These are phyloP conservation scores for Helleia helle DNA, from an alignment of 2,888 invertebrate species.

Conservation along the genomic window DNA sequence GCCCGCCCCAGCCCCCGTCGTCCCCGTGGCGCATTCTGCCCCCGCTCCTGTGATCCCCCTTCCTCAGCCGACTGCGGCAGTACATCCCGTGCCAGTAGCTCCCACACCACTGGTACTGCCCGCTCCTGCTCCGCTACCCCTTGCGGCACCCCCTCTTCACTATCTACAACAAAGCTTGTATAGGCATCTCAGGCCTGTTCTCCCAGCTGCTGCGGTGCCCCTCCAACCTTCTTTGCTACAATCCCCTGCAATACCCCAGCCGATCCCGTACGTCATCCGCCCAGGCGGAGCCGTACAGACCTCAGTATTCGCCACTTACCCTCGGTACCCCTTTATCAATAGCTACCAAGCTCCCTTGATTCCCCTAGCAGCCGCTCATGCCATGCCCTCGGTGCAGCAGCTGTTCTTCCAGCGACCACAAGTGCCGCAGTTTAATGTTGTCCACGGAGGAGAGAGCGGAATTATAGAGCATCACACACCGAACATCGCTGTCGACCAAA, in stretches of 20 bases:
- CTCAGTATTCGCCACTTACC: conserved; percentile 59
- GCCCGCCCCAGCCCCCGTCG: conserved; percentile 22
- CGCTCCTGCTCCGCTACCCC: conserved; percentile 27
- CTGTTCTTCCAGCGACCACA: conserved; percentile 41
- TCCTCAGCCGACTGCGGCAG: conserved; percentile 35
- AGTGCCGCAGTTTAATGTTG: conserved; percentile 35
- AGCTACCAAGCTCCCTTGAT: conserved; percentile 37
- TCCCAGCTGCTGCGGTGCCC: conserved; percentile 35
- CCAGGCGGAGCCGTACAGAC: conserved; percentile 62
- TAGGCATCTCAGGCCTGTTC: conserved; percentile 33
- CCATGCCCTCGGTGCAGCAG: conserved; percentile 24
- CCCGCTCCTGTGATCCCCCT: conserved; percentile 35
- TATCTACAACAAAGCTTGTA: conserved; percentile 32
- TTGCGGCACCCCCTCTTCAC: conserved; percentile 33
- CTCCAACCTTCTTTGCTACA: conserved; percentile 33
- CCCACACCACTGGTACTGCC: conserved; percentile 31
- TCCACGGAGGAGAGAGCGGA: conserved; percentile 31
- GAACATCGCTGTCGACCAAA: conserved; percentile 28
- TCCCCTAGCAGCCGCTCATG: conserved; percentile 25
- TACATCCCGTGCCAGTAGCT: conserved; percentile 40
- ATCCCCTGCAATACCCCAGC: conserved; percentile 27
- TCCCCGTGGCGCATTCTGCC: conserved; percentile 20
- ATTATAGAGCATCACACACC: conserved; percentile 34
- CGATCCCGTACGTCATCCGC: conserved; percentile 45
- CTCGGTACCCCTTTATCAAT: conserved; percentile 52